Evolutionary conservation across 1,140 invertebrate species (phyloP), one percentile per base, ranked within the genome.

Genomic region (Drosophila seguyi): DNA sequence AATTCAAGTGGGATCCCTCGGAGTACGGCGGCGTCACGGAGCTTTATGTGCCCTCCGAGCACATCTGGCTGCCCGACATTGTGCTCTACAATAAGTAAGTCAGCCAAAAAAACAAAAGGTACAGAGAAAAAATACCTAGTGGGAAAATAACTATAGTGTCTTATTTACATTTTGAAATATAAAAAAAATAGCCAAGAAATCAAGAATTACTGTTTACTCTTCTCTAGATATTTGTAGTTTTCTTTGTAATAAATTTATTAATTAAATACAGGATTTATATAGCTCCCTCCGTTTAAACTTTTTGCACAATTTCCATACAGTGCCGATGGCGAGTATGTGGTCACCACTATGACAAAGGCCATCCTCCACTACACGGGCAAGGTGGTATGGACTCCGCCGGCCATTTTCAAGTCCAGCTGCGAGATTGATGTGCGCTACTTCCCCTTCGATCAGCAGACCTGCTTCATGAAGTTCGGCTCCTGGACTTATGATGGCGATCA

Each of bases 341-440:
- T 99, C 10, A 99, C 98, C 10, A 98, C 98, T 3, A 99, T 99
- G 98, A 99, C 98, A 0, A 99, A 99, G 93, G 98, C 98, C 0
- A 97, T 98, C 8, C 95, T 98, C 0, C 96, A 97, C 84, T 95
- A 97, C 92, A 96, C 96, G 1, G 99, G 99, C 16, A 97, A 96
- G 92, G 97, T 98, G 0, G 93, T 97, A 1, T 98, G 97, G 97
- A 97, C 96, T n/a, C 97, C 97, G 25, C 97, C 97, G 14, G 99
- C 99, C 7, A 99, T 99, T 91, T 99, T 99, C 93, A 99, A 99
- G 93, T 99, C 98, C 14, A 99, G 98, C 3, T 99, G 99, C 90
- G 97, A 99, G 93, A 98, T 99, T 63, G 98, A 99, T 92, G 98
- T 99, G 1, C 95, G 97, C 48, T 98, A 98, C 93, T 99, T 99